phyloP scores from a whole-genome alignment of 2,888 invertebrate genomes.

The Eurytoma adleriae region DNA sequence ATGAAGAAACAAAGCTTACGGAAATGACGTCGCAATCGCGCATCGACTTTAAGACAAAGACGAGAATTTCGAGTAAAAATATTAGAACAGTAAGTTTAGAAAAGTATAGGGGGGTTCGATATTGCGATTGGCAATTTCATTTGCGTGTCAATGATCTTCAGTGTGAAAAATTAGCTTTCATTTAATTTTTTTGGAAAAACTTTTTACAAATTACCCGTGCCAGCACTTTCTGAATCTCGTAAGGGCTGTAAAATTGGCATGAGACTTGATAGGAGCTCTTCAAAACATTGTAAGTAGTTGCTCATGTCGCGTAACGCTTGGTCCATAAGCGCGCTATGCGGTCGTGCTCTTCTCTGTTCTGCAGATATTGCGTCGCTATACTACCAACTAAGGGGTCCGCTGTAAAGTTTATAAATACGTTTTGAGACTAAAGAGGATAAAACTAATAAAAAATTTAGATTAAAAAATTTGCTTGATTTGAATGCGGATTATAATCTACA shows the following conservation, averaged over 20 bases:
- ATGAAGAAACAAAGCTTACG: constrained; percentile 25
- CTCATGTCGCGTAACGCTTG: constrained; percentile 96
- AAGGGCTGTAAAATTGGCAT: constrained; percentile 66
- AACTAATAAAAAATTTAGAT: constrained; percentile 41
- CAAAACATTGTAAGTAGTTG: constrained; percentile 54
- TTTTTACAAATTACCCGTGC: constrained; percentile 59
- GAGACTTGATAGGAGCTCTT: constrained; percentile 68
- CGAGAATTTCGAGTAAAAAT: background rate
- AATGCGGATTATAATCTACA: background rate
- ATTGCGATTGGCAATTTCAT: constrained; percentile 27
- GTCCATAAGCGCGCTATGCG: constrained; percentile 99
- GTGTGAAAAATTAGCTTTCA: constrained; percentile 26
- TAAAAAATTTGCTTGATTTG: background rate
- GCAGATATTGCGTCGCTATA: constrained; percentile 98
- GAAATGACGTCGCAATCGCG: constrained; percentile 33
- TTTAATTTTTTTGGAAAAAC: constrained; percentile 43
- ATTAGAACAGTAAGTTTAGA: background rate
- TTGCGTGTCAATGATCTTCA: constrained; percentile 24
- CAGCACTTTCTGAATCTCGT: constrained; percentile 58
- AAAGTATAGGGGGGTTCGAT: background rate
- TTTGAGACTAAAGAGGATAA: background rate
- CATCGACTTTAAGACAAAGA: background rate
- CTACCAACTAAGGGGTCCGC: constrained; percentile 98
- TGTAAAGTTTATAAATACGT: constrained; percentile 74
- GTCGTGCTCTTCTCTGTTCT: constrained; percentile 98